Percentiles rank a stretch among this genome's conserved stretches.
These are phyloP conservation scores for Ptychadena robeensis DNA, from an alignment of 2,797 vertebrate species.

Conservation along the genomic window DNA sequence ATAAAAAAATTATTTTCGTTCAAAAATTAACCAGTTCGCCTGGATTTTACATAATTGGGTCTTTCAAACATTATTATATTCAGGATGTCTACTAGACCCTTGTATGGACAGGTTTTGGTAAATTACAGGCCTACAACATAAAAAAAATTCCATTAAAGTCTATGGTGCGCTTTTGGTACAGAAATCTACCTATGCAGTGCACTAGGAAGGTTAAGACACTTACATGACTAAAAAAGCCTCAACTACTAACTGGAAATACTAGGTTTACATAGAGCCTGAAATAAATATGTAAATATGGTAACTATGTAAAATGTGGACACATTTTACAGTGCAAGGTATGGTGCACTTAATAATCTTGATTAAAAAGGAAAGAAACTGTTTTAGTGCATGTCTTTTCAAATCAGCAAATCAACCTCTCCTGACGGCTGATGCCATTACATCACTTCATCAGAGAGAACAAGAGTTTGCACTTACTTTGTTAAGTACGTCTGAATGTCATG, in stretches of 20 bases:
- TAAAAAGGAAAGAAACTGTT: slow-evolving; percentile 14
- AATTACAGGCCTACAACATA: no score
- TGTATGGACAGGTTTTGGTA: no score
- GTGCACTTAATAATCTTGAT: slow-evolving; percentile 14
- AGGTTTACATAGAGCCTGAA: neutral
- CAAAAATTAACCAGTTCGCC: no score
- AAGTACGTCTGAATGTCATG: slow-evolving; percentile 49
- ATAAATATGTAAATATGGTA: neutral
- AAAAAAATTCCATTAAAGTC: no score
- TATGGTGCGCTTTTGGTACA: no score
- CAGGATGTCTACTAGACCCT: no score
- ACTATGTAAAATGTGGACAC: neutral
- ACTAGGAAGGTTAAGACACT: no score
- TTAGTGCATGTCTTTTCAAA: slow-evolving; percentile 28
- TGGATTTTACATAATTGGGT: no score
- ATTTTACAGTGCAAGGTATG: neutral
- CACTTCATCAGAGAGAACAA: slow-evolving; percentile 52
- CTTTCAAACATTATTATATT: no score
- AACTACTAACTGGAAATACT: neutral
- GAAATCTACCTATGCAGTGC: no score
- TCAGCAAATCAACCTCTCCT: slow-evolving; percentile 29
- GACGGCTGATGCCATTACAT: slow-evolving; percentile 48
- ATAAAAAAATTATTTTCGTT: no score
- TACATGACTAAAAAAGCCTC: no score
- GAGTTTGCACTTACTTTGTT: slow-evolving; percentile 53